A percentile compares a stretch with the other conserved stretches of the same genome.
phyloP scores from a whole-genome alignment of 1,140 invertebrate species.

The Macrostomum lignano region DNA sequence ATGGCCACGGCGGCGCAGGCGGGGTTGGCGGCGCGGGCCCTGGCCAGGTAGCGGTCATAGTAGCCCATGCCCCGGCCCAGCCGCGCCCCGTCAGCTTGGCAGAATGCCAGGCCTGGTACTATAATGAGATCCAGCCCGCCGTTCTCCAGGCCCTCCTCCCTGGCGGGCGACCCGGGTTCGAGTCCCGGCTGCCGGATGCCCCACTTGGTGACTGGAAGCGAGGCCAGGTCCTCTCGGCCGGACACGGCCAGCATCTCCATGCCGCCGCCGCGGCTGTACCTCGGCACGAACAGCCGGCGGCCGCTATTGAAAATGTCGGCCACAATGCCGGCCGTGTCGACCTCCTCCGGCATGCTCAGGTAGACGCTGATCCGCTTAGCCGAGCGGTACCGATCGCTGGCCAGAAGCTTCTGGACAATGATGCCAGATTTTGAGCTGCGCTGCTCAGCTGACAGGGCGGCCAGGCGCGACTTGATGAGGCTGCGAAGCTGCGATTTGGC shows the following conservation, averaged over 20 bases:
- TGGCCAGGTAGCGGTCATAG: no score
- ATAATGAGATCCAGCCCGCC: constrained; percentile 61
- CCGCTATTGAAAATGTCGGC: constrained; percentile 34
- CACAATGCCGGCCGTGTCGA: constrained; percentile 40
- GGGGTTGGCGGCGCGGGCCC: no score
- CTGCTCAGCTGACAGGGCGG: no score
- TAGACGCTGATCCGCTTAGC: constrained; percentile 36
- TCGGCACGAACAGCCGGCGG: constrained; percentile 39
- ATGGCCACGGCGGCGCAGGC: no score
- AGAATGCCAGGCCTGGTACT: constrained; percentile 59
- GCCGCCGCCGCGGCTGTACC: constrained; percentile 18
- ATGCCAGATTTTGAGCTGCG: no score
- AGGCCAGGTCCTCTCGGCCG: constrained; percentile 38
- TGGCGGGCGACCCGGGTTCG: constrained; percentile 30
- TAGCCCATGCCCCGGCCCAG: no score
- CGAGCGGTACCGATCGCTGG: no score
- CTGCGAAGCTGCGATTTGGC: no score
- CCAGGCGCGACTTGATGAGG: no score
- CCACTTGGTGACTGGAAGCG: constrained; percentile 46
- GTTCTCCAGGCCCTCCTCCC: constrained; percentile 42
- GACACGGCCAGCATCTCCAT: constrained; percentile 44
- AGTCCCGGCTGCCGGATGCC: constrained; percentile 49
- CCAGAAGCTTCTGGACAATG: no score
- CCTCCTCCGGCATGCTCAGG: constrained; percentile 40
- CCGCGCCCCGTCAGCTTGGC: no score